phyloP scores from a whole-genome alignment of 2,888 invertebrate species.

The Cosmia pyralina region DNA sequence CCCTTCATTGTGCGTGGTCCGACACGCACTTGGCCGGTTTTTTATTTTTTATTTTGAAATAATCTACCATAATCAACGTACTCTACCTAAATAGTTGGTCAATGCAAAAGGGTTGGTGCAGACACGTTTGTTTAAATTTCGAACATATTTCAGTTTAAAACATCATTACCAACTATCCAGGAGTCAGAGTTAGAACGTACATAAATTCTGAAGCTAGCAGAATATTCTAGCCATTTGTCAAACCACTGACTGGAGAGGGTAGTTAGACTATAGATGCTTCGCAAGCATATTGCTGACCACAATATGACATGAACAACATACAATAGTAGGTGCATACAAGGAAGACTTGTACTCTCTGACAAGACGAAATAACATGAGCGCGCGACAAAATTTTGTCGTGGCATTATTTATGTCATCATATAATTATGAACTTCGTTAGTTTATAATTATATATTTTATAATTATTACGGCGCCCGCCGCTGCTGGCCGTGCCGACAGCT shows the following conservation, averaged over 20 bases:
- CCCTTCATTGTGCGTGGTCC: too few relatives aligned
- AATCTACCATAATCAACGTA: background rate
- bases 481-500: too few relatives aligned
- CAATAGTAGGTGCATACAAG: background rate
- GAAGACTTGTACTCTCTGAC: background rate
- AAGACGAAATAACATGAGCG: background rate
- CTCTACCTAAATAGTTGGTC: background rate
- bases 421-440: too few relatives aligned
- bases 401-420: background rate
- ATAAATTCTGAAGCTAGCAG: constrained; percentile 1
- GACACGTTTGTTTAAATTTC: background rate
- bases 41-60: background rate
- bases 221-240: constrained; percentile 22
- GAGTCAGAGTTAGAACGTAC: background rate
- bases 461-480: too few relatives aligned
- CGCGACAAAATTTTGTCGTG: background rate
- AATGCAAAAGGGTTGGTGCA: background rate
- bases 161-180: background rate
- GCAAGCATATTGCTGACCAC: constrained; percentile 15
- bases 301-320: constrained; percentile 1
- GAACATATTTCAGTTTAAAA: background rate
- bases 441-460: too few relatives aligned
- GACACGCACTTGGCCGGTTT: too few relatives aligned
- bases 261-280: background rate
- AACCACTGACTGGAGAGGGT: constrained; percentile 4